A percentile compares a stretch with the other conserved stretches of the same genome.
These are phyloP conservation scores for Dallia pectoralis DNA, from an alignment of 2,797 vertebrate species.

Conservation along the genomic window DNA sequence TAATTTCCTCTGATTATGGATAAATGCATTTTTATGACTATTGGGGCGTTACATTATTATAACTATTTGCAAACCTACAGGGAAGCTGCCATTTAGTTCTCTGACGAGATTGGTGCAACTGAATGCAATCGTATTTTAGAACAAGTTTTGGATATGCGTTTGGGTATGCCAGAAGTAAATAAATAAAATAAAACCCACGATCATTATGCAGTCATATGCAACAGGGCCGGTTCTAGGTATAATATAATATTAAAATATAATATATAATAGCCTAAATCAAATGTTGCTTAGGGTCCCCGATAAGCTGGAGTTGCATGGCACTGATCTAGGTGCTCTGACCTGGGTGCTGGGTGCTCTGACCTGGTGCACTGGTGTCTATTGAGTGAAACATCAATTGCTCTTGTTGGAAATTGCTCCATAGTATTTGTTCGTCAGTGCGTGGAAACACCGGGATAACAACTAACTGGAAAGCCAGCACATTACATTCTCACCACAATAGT, in stretches of 20 bases:
- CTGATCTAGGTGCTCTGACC: too few species aligned
- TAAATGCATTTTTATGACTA: constrained; percentile 6
- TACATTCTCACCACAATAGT: neutral
- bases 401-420: neutral
- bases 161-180: neutral
- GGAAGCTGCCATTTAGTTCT: neutral
- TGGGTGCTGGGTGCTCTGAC: too few species aligned
- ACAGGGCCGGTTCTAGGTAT: too few species aligned
- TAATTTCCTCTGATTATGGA: neutral
- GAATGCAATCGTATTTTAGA: neutral
- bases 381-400: neutral
- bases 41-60: constrained; percentile 20
- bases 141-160: neutral
- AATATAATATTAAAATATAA: too few species aligned
- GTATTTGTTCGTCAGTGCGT: constrained; percentile 11
- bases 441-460: neutral
- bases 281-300: too few species aligned
- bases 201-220: neutral
- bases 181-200: neutral
- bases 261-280: too few species aligned
- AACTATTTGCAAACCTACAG: constrained; percentile 15
- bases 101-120: constrained; percentile 5
- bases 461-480: neutral
- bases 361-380: constrained; percentile 1
- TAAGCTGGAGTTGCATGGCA: too few species aligned